Evolutionary conservation across 2,113 vertebrate species (phyloP), one percentile per base, ranked within the genome.

Genomic region (Megalops atlanticus): DNA sequence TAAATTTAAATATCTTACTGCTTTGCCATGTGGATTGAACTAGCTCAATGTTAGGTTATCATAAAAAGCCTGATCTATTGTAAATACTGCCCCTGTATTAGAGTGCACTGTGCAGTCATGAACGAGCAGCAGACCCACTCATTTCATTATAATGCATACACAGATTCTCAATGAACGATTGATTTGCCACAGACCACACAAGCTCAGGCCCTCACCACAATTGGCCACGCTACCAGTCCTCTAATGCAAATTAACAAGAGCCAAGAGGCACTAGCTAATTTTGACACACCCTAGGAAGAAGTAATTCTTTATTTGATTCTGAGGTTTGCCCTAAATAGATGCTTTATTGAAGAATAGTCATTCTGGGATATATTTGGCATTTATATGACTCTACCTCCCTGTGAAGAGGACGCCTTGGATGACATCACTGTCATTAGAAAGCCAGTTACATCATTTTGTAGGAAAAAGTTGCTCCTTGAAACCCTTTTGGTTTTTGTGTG

Each of bases 321-420:
- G 64, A 70, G 77, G 77, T 79, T 71, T 54, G 58, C 77, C 77
- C 39, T 24, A 79, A 78, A 68, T 68, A 21, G 68, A 33, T 31
- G 31, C 40, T 79, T 70, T 71, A 79, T 38, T 71, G 35, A 71
- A 71, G 69, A 71, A 18, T n/a, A 70, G 77, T 70, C 35, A 52
- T 74, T 49, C 18, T 39, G 79, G 21, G 18, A 27, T 33, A 54
- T 73, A 15, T 38, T 77, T 38, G 77, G n/a, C 64, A n/a, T 74
- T 79, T 80, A 54, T 74, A 80, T 74, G 52, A 74, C 52, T 80
- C 27, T 24, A 73, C 43, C n/a, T 74, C 70, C 45, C 33, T 39
- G 7, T 54, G 47, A 38, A 74, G 27, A 80, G 36, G 41, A 74
- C 8, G 43, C 39, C 16, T 47, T 49, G 78, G 78, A 80, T 80